Evolutionary conservation across 2,113 vertebrate genomes (phyloP).

Genomic region (Corythornis vintsioides): DNA sequence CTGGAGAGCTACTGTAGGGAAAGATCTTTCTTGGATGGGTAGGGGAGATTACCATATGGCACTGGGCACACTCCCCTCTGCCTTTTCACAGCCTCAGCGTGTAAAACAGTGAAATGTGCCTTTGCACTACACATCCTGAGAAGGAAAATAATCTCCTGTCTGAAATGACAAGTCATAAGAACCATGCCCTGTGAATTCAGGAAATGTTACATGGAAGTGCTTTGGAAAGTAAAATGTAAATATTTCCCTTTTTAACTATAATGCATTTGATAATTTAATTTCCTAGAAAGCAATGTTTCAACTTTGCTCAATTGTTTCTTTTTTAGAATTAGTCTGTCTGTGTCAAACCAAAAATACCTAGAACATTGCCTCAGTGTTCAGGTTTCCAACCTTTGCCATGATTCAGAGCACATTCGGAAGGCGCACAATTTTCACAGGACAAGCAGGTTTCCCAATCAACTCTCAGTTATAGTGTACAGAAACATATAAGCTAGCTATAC

Average conservation of each 20-base stretch:
- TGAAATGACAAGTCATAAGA: background rate
- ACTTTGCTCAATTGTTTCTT: background rate
- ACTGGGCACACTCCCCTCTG: background rate
- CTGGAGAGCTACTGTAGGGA: too few relatives aligned
- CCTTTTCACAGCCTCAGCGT: rapidly evolving
- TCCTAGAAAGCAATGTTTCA: background rate
- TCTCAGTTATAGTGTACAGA: background rate
- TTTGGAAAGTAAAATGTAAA: background rate
- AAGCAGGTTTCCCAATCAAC: background rate
- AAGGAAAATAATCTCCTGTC: background rate
- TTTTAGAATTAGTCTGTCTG: background rate
- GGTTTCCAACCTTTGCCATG: background rate
- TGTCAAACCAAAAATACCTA: background rate
- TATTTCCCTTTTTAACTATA: background rate
- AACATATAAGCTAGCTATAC: background rate
- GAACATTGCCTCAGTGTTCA: background rate
- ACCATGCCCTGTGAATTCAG: background rate
- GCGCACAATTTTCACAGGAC: background rate
- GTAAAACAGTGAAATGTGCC: rapidly evolving
- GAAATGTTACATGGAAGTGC: background rate
- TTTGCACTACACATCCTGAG: background rate
- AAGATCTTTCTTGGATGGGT: background rate
- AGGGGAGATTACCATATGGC: background rate
- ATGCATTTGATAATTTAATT: background rate
- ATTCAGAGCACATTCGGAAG: background rate